Percentiles rank a stretch among this genome's conserved stretches.
These are phyloP conservation scores for Macroramphosus scolopax DNA, from an alignment of 2,797 vertebrate species.

Conservation along the genomic window DNA sequence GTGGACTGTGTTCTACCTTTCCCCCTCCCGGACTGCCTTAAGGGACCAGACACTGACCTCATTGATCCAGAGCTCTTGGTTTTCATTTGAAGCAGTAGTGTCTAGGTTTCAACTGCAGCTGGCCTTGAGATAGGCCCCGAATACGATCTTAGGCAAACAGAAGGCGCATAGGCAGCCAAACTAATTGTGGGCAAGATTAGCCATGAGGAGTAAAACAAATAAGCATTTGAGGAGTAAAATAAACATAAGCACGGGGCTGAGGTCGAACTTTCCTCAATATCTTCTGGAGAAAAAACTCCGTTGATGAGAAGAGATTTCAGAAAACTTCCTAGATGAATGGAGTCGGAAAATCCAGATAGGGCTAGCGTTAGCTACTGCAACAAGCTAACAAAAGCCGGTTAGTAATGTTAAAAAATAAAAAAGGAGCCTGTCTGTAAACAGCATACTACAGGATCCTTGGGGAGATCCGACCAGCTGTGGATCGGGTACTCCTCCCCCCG, in stretches of 20 bases:
- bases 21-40: constrained; percentile 26
- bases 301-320: neutral
- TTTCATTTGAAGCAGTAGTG: constrained; percentile 51
- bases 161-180: constrained; percentile 15
- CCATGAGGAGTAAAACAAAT: constrained; percentile 17
- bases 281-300: neutral
- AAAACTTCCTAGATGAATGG: neutral
- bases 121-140: constrained; percentile 48
- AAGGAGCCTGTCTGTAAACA: too few relatives aligned
- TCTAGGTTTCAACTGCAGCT: constrained; percentile 65
- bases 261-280: neutral
- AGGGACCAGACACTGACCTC: constrained; percentile 65
- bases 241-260: constrained; percentile 12
- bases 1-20: constrained; percentile 60
- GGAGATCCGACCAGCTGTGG: too few relatives aligned
- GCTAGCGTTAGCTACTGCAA: too few relatives aligned
- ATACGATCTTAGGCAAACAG: constrained; percentile 68
- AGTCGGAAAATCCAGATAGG: too few relatives aligned
- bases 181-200: constrained; percentile 26
- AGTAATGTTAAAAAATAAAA: too few relatives aligned
- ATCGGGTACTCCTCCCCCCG: too few relatives aligned
- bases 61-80: constrained; percentile 54
- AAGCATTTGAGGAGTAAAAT: neutral
- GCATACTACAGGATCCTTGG: too few relatives aligned
- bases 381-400: too few relatives aligned